These are phyloP conservation scores for Isichthys henryi DNA, from an alignment of 2,113 vertebrate genomes.

Conservation along the genomic window DNA sequence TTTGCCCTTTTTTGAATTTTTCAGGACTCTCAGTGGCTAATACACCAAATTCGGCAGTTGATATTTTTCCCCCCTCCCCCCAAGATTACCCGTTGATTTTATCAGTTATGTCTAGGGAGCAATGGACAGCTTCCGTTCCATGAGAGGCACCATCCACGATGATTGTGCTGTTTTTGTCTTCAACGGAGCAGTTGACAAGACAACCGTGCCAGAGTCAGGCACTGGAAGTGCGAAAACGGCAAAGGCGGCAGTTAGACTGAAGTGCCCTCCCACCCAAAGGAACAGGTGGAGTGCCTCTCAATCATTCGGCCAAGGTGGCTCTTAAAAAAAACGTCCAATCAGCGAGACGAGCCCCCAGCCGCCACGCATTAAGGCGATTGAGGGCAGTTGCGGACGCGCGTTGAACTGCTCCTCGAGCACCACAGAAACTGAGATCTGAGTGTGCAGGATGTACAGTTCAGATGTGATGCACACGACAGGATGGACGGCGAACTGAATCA, in stretches of 20 bases:
- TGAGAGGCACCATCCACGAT: background rate
- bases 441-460: background rate
- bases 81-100: background rate
- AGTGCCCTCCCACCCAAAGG: background rate
- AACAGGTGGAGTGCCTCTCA: background rate
- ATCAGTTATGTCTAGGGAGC: background rate
- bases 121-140: background rate
- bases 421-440: constrained; percentile 3
- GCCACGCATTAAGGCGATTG: background rate
- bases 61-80: background rate
- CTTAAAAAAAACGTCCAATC: background rate
- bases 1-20: background rate
- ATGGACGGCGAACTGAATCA: background rate
- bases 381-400: background rate
- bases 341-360: background rate
- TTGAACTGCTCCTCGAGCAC: background rate
- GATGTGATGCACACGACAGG: background rate
- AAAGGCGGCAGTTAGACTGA: background rate
- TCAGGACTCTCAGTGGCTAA: background rate
- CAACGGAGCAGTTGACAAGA: background rate
- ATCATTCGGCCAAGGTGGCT: background rate
- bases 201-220: background rate
- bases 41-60: background rate
- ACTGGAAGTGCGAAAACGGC: background rate
- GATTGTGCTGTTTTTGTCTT: background rate